phyloP scores from a whole-genome alignment of 1,140 invertebrate species.

The Geopemphigus sp. region DNA sequence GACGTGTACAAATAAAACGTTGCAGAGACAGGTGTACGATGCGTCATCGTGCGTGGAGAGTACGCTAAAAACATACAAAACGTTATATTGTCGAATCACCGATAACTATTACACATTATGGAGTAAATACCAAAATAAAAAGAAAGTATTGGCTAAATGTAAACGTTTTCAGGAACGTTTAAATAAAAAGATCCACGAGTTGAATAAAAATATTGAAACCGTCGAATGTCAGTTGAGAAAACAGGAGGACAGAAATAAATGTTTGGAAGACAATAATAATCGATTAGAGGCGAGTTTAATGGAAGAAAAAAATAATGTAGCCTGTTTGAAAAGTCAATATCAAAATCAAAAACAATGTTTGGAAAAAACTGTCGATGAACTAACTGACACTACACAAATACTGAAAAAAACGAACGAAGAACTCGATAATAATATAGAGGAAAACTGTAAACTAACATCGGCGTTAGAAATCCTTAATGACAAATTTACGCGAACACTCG shows the following conservation, averaged over 20 bases:
- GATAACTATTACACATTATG: not conserved
- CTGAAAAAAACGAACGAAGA: not conserved
- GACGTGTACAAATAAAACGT: no score
- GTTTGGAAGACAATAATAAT: not conserved
- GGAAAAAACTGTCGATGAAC: not conserved
- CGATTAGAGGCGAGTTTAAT: not conserved
- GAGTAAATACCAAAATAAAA: not conserved
- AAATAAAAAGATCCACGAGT: not conserved
- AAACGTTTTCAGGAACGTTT: not conserved
- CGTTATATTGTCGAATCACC: not conserved
- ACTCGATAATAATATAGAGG: not conserved
- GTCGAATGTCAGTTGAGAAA: not conserved
- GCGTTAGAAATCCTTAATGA: not conserved
- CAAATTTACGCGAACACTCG: not conserved
- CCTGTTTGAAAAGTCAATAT: not conserved
- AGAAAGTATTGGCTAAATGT: not conserved
- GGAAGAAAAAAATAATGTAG: not conserved
- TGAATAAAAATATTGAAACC: not conserved
- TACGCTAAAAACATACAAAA: not conserved
- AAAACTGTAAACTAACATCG: not conserved
- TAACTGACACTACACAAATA: not conserved
- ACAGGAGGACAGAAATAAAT: not conserved
- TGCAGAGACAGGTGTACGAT: no score
- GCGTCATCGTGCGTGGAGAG: not conserved
- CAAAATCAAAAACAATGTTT: not conserved